Conservation (phyloP, 2,797 vertebrate genomes). For the Melanogrammus aeglefinus region DNA sequence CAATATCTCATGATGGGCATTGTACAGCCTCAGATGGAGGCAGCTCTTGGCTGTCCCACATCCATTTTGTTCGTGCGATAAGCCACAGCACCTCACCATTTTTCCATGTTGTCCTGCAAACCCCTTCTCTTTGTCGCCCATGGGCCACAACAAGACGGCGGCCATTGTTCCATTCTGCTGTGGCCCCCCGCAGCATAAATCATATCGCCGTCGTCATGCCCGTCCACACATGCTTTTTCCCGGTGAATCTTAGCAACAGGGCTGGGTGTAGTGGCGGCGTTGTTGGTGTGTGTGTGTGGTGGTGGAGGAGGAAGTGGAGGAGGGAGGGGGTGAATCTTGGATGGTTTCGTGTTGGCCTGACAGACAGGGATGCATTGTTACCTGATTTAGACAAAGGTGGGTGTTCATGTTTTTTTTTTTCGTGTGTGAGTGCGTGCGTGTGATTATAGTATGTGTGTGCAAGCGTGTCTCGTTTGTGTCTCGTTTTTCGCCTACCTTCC, state of each 20-base stretch:
- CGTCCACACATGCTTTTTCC: conserved; percentile 45
- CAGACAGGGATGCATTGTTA: conserved; percentile 66
- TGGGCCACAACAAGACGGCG: conserved; percentile 29
- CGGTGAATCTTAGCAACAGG: conserved; percentile 49
- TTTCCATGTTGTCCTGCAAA: conserved; percentile 33
- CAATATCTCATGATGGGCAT: not conserved
- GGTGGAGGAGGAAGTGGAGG: not conserved
- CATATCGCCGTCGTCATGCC: conserved; percentile 48
- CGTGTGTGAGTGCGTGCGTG: conserved; percentile 29
- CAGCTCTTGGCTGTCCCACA: not conserved
- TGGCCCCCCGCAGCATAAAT: conserved; percentile 65
- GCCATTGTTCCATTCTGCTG: conserved; percentile 68
- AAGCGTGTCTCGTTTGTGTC: conserved; percentile 19
- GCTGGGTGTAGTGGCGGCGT: not conserved
- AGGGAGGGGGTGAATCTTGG: conserved; percentile 46
- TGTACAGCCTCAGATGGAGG: not conserved
- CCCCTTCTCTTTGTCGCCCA: not conserved
- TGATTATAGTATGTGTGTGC: conserved; percentile 13
- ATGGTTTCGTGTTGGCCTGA: conserved; percentile 61
- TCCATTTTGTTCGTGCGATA: not conserved
- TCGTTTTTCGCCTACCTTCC: not conserved
- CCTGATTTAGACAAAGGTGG: conserved; percentile 69
- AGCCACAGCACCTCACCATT: not conserved
- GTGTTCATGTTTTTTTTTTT: conserved; percentile 47
- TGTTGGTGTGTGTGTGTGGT: not conserved